These are phyloP conservation scores for Apamea anceps DNA, from an alignment of 2,888 invertebrate genomes.

Conservation along the genomic window DNA sequence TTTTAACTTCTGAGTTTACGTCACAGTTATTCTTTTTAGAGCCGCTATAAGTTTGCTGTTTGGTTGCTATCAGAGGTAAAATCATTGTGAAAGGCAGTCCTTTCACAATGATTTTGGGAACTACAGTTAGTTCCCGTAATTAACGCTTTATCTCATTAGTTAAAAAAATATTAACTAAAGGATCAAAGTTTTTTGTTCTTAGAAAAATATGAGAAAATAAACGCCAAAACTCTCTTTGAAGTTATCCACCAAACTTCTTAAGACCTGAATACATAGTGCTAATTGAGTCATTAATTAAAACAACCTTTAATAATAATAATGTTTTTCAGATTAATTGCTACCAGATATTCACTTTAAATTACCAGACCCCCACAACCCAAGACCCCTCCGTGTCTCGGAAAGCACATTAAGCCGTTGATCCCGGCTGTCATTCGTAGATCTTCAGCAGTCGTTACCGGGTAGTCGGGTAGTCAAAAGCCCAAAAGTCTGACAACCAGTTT, in stretches of 20 bases:
- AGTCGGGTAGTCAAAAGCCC: neutral
- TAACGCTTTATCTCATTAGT: no score
- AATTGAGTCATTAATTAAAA: conserved; percentile 22
- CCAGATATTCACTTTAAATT: neutral
- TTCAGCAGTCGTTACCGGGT: neutral
- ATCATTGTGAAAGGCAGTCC: no score
- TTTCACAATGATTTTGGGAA: no score
- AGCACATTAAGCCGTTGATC: neutral
- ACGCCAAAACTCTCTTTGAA: neutral
- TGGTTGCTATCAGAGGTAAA: no score
- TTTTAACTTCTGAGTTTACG: no score
- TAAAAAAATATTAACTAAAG: neutral
- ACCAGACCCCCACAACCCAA: neutral
- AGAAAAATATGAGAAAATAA: neutral
- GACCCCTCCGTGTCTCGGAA: neutral
- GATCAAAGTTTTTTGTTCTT: neutral
- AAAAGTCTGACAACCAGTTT: neutral
- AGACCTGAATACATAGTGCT: neutral
- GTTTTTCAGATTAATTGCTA: neutral
- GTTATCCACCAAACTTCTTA: neutral
- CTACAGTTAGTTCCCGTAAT: no score
- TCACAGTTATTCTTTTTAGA: no score
- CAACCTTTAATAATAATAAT: conserved; percentile 13
- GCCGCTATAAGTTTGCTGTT: no score
- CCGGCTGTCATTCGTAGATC: neutral